Evolutionary conservation across 2,797 vertebrate genomes (phyloP), one percentile per base, ranked within the genome.

Genomic region (Sardinella longiceps): DNA sequence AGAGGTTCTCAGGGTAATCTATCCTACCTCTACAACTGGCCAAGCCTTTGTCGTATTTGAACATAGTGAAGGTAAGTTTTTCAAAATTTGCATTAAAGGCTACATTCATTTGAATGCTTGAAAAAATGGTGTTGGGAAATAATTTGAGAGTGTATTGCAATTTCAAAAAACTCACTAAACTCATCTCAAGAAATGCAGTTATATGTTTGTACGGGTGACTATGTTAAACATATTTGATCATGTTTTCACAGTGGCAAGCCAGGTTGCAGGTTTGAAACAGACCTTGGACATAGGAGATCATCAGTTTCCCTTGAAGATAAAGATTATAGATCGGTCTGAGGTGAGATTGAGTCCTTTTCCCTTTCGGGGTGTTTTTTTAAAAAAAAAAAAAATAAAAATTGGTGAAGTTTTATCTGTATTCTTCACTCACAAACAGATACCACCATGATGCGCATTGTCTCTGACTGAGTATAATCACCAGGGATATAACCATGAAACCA

Each of bases 41-140:
- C 90, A 89, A 85, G 93, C 92, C 7, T 89, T 90, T 23, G 80
- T 95, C 28, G 84, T 87, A 14, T 93, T 91, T 84, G 84, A 92
- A 84, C 50, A 82, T 6, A 70, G 84, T 0, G 74, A 90, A 74
- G 91, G 91, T 93, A 85, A 85, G 85, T 70, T 70, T 70, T 70
- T 70, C 63, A 15, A 7, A 70, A 70, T 33, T 14, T 37, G 28
- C 63, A 37, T 18, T 74, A 70, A n/a, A n/a, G n/a, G n/a, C n/a
- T 70, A 5, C 15, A 15, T 30, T 18, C 39, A 39, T 56, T 23
- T 56, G 53, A 56, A 56, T 56, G 3, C 3, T 3, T 12, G 1
- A 53, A 1, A 23, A 1, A 6, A 56, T 5, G 23, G 53, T 56
- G 20, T 56, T 6, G 23, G 53, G n/a, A n/a, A 56, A 51, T 51